phyloP scores from a whole-genome alignment of 2,113 vertebrate genomes.

The Mystacornis crossleyi region DNA sequence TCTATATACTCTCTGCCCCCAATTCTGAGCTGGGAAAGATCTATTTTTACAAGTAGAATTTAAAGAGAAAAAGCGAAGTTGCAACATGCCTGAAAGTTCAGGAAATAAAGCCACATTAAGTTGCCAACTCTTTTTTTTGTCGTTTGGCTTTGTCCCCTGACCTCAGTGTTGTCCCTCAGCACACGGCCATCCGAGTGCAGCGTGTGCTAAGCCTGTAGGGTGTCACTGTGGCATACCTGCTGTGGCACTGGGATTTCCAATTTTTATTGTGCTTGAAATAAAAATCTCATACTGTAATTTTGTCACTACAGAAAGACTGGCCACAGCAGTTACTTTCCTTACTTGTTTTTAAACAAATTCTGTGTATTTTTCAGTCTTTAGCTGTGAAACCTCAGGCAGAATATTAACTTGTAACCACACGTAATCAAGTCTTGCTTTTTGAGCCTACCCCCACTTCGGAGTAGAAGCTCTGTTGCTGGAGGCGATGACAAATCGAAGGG shows the following conservation, averaged over 20 bases:
- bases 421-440: not conserved
- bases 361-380: not conserved
- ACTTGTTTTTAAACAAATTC: not conserved
- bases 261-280: not conserved
- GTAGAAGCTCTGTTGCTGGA: not conserved
- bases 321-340: not conserved
- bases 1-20: not conserved
- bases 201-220: accelerated
- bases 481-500: not conserved
- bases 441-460: not conserved
- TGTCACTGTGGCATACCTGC: not conserved
- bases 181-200: not conserved
- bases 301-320: not conserved
- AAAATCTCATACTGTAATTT: not conserved
- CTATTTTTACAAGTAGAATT: not conserved
- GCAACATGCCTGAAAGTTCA: not conserved
- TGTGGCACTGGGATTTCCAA: not conserved
- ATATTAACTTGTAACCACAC: not conserved
- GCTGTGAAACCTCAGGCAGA: not conserved
- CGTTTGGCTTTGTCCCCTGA: not conserved
- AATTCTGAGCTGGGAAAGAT: not conserved
- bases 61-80: not conserved
- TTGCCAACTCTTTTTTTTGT: not conserved
- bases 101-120: not conserved
- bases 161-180: not conserved